Percentiles rank a stretch among this genome's conserved stretches.
These are phyloP conservation scores for Umimayanthus chanpuru DNA, from an alignment of 92 coral and sea anemone species.

Conservation along the genomic window DNA sequence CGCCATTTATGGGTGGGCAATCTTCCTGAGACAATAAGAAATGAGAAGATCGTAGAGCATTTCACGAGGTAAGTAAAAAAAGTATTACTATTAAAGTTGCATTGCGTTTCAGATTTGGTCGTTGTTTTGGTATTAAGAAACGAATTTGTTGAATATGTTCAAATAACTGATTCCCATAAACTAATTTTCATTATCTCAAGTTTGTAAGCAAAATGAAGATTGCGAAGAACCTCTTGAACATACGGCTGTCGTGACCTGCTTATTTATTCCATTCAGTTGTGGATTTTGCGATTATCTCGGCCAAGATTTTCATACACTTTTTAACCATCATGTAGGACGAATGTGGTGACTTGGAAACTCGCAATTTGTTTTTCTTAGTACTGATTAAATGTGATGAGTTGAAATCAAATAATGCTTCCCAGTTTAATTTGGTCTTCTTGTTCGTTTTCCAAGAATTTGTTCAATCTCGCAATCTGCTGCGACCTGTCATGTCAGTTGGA, in stretches of 20 bases:
- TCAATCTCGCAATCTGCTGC: not conserved
- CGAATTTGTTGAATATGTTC: not conserved
- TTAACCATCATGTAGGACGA: not conserved
- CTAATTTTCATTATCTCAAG: not conserved
- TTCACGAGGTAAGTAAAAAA: constrained; percentile 71
- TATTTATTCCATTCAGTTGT: not conserved
- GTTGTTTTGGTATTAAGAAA: not conserved
- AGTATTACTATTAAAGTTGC: not conserved
- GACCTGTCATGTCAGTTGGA: not conserved
- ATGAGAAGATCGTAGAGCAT: constrained; percentile 91
- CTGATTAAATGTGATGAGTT: constrained; percentile 32
- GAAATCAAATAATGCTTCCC: constrained; percentile 5
- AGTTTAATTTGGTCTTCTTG: not conserved
- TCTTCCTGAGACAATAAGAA: constrained; percentile 92
- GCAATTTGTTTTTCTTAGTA: constrained; percentile 19
- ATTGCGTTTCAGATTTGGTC: not conserved
- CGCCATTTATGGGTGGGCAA: constrained; percentile 99
- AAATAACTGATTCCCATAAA: not conserved
- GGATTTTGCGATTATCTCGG: too few species aligned
- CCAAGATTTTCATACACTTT: not conserved
- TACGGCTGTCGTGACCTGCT: not conserved
- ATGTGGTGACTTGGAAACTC: not conserved
- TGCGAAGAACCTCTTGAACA: not conserved
- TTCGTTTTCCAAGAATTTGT: not conserved
- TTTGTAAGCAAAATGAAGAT: not conserved